These are phyloP conservation scores for Zoanthus sociatus DNA, from an alignment of 92 coral and sea anemone species.

Conservation along the genomic window DNA sequence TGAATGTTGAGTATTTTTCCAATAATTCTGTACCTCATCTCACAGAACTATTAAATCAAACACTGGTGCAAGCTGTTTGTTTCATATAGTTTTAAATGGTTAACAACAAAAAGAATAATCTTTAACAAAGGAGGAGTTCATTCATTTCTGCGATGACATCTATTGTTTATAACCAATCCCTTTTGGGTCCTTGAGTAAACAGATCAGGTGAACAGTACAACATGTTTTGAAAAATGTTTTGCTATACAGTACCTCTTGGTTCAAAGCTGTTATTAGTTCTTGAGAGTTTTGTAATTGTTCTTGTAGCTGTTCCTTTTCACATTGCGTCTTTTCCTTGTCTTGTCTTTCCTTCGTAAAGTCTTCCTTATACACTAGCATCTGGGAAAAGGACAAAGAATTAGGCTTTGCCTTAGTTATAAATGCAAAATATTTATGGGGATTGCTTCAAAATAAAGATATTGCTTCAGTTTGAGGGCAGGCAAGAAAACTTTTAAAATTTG, in stretches of 20 bases:
- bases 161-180: too few relatives aligned
- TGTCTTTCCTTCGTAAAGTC: slow-evolving; percentile 91
- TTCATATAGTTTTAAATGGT: too few relatives aligned
- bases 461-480: not conserved
- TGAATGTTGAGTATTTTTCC: not conserved
- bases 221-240: not conserved
- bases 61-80: too few relatives aligned
- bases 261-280: slow-evolving; percentile 85
- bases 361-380: slow-evolving; percentile 90
- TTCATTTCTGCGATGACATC: too few relatives aligned
- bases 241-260: slow-evolving; percentile 71
- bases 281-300: slow-evolving; percentile 83
- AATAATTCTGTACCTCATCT: not conserved
- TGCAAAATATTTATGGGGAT: too few relatives aligned
- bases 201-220: not conserved
- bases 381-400: not conserved
- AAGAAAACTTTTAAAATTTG: too few relatives aligned
- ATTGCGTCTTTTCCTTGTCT: slow-evolving; percentile 88
- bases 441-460: not conserved
- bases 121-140: too few relatives aligned
- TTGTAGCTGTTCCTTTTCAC: slow-evolving; percentile 84
- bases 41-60: not conserved
- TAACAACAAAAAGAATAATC: too few relatives aligned
- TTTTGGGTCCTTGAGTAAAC: too few relatives aligned
- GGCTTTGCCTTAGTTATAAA: not conserved